Evolutionary conservation across 2,797 vertebrate genomes (phyloP), one percentile per base, ranked within the genome.

Genomic region (Siniperca obscura): DNA sequence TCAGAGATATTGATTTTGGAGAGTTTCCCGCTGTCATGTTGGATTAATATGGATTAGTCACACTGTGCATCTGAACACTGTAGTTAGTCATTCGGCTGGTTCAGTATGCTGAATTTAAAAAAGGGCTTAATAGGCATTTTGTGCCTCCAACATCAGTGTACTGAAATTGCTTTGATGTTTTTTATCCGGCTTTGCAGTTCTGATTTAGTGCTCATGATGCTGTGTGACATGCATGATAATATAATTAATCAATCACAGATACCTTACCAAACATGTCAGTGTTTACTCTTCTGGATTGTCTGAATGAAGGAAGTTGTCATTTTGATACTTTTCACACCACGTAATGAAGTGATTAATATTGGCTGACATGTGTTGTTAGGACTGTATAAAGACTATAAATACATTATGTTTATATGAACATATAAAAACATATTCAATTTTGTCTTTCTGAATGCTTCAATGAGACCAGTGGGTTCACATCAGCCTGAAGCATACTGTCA

Each of bases 31-130:
- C 80, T 86, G 91, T 91, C 90, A 82, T 84, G 84, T 87, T 82
- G 87, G 91, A 94, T 93, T 91, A 91, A 90, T 87, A 91, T 92
- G 85, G 92, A 93, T 94, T 89, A 90, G 85, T 87, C 69, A 57
- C 83, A 64, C 72, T 76, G 82, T 87, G 91, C 83, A 80, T 89
- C 69, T 73, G 82, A 88, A 88, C 84, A 82, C 70, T 81, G 71
- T 73, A 67, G 81, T 89, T 89, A 91, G 84, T 85, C 86, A 83
- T 75, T 74, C 42, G 1, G 74, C 80, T 84, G 87, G 46, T 88
- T 90, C 70, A 76, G 83, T 85, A 21, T 55, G 72, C 73, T 66
- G 70, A 86, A 69, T 82, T 84, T 22, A 53, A 42, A 76, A 82
- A 64, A 59, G 61, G 70, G 5, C 85, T 89, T 89, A 86, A 87